Evolutionary conservation across 2,113 vertebrate species (phyloP), one percentile per base, ranked within the genome.

Genomic region (Danionella cerebrum): DNA sequence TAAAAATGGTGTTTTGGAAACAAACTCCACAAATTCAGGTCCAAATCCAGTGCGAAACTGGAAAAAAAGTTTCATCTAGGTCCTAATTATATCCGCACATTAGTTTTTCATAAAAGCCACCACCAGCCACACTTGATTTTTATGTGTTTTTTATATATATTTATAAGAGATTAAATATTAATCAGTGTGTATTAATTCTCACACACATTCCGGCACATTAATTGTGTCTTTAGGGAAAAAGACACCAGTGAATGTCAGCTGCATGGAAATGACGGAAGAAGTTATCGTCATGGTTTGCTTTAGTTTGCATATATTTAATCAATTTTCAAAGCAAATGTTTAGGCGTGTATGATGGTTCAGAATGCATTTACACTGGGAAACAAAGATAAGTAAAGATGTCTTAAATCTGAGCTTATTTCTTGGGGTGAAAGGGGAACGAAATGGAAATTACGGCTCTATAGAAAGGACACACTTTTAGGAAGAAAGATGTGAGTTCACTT

Each of bases 401-500:
- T 76, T 64, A 77, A 79, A 69, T 80, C 70, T 72, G 57, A 39
- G 48, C 41, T 77, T 75, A 77, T 81, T 79, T 80, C 76, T 29
- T 55, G 6, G 38, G 62, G 57, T 65, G 14, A 12, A 58, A 65
- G 52, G 54, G 27, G 41, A 9, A 25, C 13, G 4, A 18, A 36
- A 41, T 66, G 64, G 35, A 25, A 22, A 29, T 21, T 2, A 18
- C 6, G 19, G 10, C 39, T 44, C 11, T 33, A 55, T 45, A 31
- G 19, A 48, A 6, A 22, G 59, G 27, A 48, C 11, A 48, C 27
- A 57, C 51, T 45, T 65, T 55, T 29, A 48, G 29, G 55, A 72
- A 77, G 65, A 42, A 67, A 68, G 65, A 65, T 73, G 72, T 27
- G 44, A 52, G 58, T 71, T 67, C 63, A 78, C 75, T 35, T 11